Base-by-base conservation (phyloP, 1,140 invertebrate species). In the Bombus confusus region DNA sequence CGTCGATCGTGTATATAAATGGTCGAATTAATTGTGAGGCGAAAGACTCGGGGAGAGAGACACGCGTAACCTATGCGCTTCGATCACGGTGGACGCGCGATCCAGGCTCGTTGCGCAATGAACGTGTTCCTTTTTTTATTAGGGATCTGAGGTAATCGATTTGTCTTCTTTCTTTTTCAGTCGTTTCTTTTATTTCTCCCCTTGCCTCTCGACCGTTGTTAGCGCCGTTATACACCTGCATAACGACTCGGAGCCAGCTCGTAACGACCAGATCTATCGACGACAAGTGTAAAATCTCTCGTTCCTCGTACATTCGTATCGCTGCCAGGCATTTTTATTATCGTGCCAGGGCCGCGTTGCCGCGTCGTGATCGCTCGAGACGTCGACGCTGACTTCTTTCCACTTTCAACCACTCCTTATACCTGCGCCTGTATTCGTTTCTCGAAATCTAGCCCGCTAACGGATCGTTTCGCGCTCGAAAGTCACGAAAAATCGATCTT, bases 1-100 rank as follows among this genome's bases (percentile, higher is more conserved):
- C 18, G 47, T 62, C 57, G 80, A 75, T 89, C 84, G 73, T 31
- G 80, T 89, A 74, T 88, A 88, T 80, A 90, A 90, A 89, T 87
- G 85, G 28, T 78, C 73, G 57, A 68, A 89, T 89, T 90, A 84
- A 90, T 89, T 74, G 77, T 76, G 59, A 80, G 68, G 86, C 73
- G 73, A 78, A 77, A 69, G 72, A 39, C n/a, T 37, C 57, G 13
- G 41, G 34, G 59, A 62, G 59, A 62, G 59, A 62, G n/a, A 86
- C 43, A 79, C 79, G 68, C 71, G 80, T 75, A 37, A 39, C 59
- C 87, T 80, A 80, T 74, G 74, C 72, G 80, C 64, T 68, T 80
- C 68, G 77, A 80, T 73, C 41, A 71, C 59, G 79, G 37, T 18
- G 72, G 59, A 73, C 75, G 62, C 66, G 37, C 39, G 68, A 80